A percentile compares a stretch with the other conserved stretches of the same genome.
Evolutionary conservation across 2,888 invertebrate species (phyloP).

Genomic region (Tetragonula carbonaria): DNA sequence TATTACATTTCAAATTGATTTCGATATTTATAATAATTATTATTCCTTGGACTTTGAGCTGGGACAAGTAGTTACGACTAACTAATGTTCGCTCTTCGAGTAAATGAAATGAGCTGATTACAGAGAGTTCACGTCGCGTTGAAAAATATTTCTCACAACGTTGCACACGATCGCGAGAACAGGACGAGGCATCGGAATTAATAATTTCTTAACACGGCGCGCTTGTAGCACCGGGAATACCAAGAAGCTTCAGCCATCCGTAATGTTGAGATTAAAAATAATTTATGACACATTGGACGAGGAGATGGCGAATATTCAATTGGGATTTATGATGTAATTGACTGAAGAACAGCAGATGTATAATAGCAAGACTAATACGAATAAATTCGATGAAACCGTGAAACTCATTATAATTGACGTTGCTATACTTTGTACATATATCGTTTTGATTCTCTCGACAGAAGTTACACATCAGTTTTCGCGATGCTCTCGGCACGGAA

Average conservation of each 20-base stretch:
- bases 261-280: slow-evolving; percentile 57
- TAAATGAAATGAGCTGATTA: too few species aligned
- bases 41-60: too few species aligned
- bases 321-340: slow-evolving; percentile 50
- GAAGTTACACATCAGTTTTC: not conserved
- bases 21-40: too few species aligned
- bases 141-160: slow-evolving; percentile 8
- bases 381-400: slow-evolving; percentile 26
- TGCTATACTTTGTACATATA: not conserved
- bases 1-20: too few species aligned
- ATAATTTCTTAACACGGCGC: slow-evolving; percentile 53
- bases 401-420: not conserved
- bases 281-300: slow-evolving; percentile 41
- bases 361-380: slow-evolving; percentile 17
- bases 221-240: slow-evolving; percentile 27
- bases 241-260: slow-evolving; percentile 38
- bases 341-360: slow-evolving; percentile 23
- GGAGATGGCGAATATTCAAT: slow-evolving; percentile 34
- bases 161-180: not conserved
- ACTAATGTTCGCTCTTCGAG: too few species aligned
- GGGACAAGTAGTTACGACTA: too few species aligned
- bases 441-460: not conserved
- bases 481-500: too few species aligned
- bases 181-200: slow-evolving; percentile 45
- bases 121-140: too few species aligned